Percentiles rank a stretch among this genome's conserved stretches.
Evolutionary conservation across 2,797 vertebrate genomes (phyloP).

Genomic region (Cottoperca gobio): DNA sequence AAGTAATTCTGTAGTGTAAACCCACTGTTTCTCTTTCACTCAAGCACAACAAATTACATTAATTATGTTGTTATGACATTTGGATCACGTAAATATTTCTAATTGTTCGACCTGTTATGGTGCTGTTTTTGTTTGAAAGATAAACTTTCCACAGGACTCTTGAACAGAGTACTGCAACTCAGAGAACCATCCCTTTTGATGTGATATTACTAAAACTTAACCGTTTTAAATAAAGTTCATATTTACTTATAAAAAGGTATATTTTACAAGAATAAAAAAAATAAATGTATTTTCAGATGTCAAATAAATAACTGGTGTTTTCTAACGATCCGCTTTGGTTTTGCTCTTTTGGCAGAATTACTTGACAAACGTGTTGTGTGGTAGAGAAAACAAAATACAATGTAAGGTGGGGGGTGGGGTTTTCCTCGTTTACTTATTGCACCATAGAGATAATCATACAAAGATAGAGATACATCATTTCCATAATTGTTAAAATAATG

Average conservation of each 20-base stretch:
- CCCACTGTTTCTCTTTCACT: conserved; percentile 35
- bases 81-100: conserved; percentile 46
- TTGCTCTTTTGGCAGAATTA: neutral
- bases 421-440: neutral
- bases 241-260: conserved; percentile 74
- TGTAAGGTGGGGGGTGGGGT: too few relatives aligned
- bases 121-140: conserved; percentile 64
- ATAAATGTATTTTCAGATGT: conserved; percentile 84
- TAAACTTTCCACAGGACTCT: conserved; percentile 68
- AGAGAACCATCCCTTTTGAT: conserved; percentile 79
- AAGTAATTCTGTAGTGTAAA: conserved; percentile 51
- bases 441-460: neutral
- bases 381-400: too few relatives aligned
- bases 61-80: conserved; percentile 36
- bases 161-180: conserved; percentile 75
- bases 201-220: conserved; percentile 76
- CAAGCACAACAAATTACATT: conserved; percentile 49
- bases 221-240: conserved; percentile 69
- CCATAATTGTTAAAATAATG: neutral
- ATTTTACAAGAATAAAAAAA: conserved; percentile 80
- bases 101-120: conserved; percentile 50
- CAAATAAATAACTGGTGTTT: conserved; percentile 83
- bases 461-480: neutral
- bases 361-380: rapidly evolving
- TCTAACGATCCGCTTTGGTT: conserved; percentile 50